Base-by-base conservation (phyloP, 2,888 invertebrate species). In the Synanthedon andrenaeformis region DNA sequence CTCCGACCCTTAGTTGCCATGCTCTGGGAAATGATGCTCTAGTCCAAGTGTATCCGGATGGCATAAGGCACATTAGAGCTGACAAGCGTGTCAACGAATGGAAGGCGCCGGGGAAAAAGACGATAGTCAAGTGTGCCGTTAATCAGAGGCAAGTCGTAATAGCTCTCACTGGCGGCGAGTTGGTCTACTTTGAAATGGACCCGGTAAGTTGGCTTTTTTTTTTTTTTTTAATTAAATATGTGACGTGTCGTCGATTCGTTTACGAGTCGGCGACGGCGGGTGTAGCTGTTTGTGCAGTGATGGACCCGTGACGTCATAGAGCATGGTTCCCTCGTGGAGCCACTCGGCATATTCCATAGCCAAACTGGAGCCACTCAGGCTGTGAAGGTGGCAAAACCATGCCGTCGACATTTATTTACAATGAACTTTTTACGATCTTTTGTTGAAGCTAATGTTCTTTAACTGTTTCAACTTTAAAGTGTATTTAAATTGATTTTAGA, bases 131-230 rank as follows among this genome's bases (percentile, higher is more conserved):
- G 78, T 99, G 99, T 82, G 99, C 99, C 0, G 97, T 99, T 14
- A 99, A 99, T 86, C 96, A 98, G 76, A 90, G 98, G 57, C 99
- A 99, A 88, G 98, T 99, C 41, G 98, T 99, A 0, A 99, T 99
- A 60, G 98, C 99, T 1, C 87, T 99, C 51, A 96, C 97, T 42
- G 99, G 98, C 3, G 97, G 98, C 45, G 99, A 99, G 88, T 89
- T 99, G 57, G 98, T 99, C 49, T 99, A 99, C 87, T 99, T 99
- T 78, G 99, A 99, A 89, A 97, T 99, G 97, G 99, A 99, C 82
- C 94, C 97, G 63, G 97, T 98, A 91, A 92, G 94, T 77, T 55
- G 6, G 6, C 19, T 5, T 49, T 19, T 14, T 8, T 10, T 14
- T 8, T 10, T 42, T 42, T 45, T 49, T 63, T 82, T 84, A 85